A percentile compares a stretch with the other conserved stretches of the same genome.
These are phyloP conservation scores for Micrasema longulum DNA, from an alignment of 1,140 invertebrate genomes.

Conservation along the genomic window DNA sequence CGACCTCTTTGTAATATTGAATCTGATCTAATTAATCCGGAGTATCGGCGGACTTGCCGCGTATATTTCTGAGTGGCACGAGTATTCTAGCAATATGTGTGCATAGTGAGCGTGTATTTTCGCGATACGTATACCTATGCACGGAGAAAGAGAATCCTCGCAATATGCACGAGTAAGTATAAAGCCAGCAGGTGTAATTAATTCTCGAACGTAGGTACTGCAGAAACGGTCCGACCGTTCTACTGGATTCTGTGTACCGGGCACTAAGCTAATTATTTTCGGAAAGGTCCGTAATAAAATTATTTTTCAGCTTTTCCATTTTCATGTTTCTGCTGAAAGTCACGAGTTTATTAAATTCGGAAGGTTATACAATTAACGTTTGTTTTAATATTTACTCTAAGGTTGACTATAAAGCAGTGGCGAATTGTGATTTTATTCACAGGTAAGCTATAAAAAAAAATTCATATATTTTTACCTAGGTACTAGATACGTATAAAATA, in stretches of 20 bases:
- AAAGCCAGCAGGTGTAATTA: conserved; percentile 35
- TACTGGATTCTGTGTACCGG: conserved; percentile 2
- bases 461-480: neutral
- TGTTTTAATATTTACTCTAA: conserved; percentile 14
- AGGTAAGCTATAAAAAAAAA: neutral
- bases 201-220: conserved; percentile 18
- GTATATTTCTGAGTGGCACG: no score
- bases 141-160: no score
- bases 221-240: no score
- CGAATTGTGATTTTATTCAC: no score
- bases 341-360: conserved; percentile 10
- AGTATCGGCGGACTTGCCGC: no score
- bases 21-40: no score
- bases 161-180: conserved; percentile 1
- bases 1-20: no score
- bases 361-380: conserved; percentile 22
- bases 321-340: neutral
- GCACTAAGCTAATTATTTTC: conserved; percentile 26
- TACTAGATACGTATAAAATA: no score
- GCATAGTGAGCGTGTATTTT: no score
- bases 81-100: no score
- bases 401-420: no score
- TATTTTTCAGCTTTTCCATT: conserved; percentile 18
- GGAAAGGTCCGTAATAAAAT: conserved; percentile 29
- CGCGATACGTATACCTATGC: no score